phyloP scores from a whole-genome alignment of 2,888 invertebrate genomes.

The Listrodromus nycthemerus region DNA sequence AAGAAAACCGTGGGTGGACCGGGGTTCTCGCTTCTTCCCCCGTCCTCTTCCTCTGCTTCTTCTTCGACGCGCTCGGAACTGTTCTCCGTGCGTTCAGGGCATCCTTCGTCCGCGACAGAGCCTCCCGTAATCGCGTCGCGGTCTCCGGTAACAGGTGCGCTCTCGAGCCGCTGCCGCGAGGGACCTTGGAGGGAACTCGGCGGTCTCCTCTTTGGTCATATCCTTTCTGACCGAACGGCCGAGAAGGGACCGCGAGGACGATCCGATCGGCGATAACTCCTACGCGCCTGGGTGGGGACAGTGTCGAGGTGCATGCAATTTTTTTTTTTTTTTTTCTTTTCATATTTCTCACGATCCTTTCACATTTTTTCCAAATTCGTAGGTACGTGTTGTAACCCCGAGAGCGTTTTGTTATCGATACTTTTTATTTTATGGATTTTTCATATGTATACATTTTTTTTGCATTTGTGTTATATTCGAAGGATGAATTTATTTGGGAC shows the following conservation, averaged over 20 bases:
- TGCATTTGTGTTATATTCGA: constrained; percentile 45
- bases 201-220: constrained; percentile 57
- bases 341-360: not conserved
- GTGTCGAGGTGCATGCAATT: constrained; percentile 52
- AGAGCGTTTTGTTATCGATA: constrained; percentile 68
- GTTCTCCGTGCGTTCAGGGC: constrained; percentile 46
- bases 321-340: constrained; percentile 46
- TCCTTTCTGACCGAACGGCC: constrained; percentile 65
- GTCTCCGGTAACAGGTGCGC: constrained; percentile 70
- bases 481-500: constrained; percentile 42
- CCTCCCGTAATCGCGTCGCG: constrained; percentile 11
- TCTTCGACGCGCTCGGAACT: constrained; percentile 50
- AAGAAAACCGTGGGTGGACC: constrained; percentile 69
- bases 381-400: constrained; percentile 46
- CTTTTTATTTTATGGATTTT: constrained; percentile 30
- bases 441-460: constrained; percentile 45
- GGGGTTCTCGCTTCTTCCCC: constrained; percentile 55
- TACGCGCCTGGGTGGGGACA: not conserved
- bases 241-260: constrained; percentile 71
- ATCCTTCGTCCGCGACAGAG: constrained; percentile 16
- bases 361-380: not conserved
- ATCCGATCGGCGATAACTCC: constrained; percentile 77
- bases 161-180: constrained; percentile 26
- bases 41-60: constrained; percentile 44
- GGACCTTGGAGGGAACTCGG: constrained; percentile 67